Base-by-base conservation (phyloP, 2,797 vertebrate genomes). In the Steatocranus sp. region DNA sequence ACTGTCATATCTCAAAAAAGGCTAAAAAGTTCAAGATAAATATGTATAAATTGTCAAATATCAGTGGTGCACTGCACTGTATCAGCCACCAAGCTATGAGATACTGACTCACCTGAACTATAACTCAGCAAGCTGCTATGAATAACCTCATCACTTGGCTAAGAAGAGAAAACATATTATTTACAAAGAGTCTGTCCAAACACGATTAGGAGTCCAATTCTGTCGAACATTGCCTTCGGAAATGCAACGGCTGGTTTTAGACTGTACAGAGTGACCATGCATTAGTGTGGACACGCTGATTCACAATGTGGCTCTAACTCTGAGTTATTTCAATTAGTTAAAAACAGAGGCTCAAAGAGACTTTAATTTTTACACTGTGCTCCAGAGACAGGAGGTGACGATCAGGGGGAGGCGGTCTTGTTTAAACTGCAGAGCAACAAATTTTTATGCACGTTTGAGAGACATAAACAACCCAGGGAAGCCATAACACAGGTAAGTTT, bases 181-280 rank as follows among this genome's bases (percentile, higher is more conserved):
- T 83, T 15, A 85, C 34, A 87, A 87, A 89, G 88, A 90, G 81
- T 78, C 41, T 63, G 41, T 58, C 8, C 8, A 61, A 86, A 61
- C 76, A 58, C 5, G 76, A 78, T 25, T 23, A 83, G 74, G 74
- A 14, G 38, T 74, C 80, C 80, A 88, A 90, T 53, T 51, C 30
- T 14, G 15, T 17, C 54, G 43, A 78, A 81, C 76, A 74, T 54
- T 87, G 34, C 36, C 10, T 32, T 48, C 2, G 8, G 63, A 46
- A 83, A 75, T 70, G 36, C 66, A 78, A 32, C 70, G 63, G 82
- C 82, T 90, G 81, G 76, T 78, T 92, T 86, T 86, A 88, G 84
- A 83, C 49, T n/a, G 25, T 14, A 54, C 79, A 30, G 84, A 43
- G 54, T 84, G 34, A 70, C 36, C 20, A 30, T 23, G 58, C 49